Evolutionary conservation across 1,140 invertebrate species (phyloP).

Genomic region (Drosophila pseudoobscura): DNA sequence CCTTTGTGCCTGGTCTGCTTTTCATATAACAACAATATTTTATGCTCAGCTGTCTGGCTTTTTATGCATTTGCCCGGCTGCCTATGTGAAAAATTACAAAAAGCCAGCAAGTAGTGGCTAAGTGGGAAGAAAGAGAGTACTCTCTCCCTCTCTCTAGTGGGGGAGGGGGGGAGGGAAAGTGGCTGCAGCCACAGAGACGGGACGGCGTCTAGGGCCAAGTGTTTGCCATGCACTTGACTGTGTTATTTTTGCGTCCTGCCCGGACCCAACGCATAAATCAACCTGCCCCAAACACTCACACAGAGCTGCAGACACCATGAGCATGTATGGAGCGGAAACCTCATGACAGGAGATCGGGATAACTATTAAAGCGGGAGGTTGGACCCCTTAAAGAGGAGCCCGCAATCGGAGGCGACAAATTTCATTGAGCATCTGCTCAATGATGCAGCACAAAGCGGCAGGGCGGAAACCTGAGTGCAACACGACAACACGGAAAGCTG

Average conservation of each 20-base stretch:
- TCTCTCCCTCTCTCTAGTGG: not conserved
- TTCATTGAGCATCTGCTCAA: constrained; percentile 50
- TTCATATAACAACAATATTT: constrained; percentile 81
- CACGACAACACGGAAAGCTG: not conserved
- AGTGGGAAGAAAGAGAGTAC: constrained; percentile 24
- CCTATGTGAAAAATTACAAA: constrained; percentile 80
- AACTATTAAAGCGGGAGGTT: constrained; percentile 53
- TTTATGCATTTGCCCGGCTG: constrained; percentile 75
- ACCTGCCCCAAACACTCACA: constrained; percentile 49
- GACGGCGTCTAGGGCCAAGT: constrained; percentile 64
- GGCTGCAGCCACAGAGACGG: constrained; percentile 40
- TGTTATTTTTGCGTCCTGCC: constrained; percentile 69
- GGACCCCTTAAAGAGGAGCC: constrained; percentile 47
- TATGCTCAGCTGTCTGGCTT: constrained; percentile 80
- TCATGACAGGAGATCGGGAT: constrained; percentile 42
- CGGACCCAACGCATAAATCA: constrained; percentile 69
- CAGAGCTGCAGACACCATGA: constrained; percentile 5
- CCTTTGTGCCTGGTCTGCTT: constrained; percentile 58
- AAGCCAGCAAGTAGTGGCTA: constrained; percentile 55
- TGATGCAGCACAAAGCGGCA: constrained; percentile 26
- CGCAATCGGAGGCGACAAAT: constrained; percentile 53
- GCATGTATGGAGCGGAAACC: constrained; percentile 8
- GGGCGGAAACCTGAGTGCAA: not conserved
- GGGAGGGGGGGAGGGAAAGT: constrained; percentile 6
- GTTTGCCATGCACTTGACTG: constrained; percentile 79